Conservation (phyloP, 2,888 invertebrate species). For the Meiosimyza platycephala region DNA sequence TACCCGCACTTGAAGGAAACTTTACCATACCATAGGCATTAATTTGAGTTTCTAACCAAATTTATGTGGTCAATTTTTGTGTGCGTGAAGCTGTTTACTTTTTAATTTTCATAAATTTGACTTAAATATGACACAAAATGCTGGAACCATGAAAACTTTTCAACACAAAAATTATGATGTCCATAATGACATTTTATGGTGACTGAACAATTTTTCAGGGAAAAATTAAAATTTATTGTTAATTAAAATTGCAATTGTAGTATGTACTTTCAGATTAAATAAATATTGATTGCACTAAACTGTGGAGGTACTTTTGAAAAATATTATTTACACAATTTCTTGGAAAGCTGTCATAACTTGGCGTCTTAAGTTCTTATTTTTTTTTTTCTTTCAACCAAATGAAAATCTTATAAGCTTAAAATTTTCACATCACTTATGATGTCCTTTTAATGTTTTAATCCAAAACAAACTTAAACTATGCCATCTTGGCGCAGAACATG, state of each 20-base stretch:
- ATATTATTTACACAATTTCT: too few relatives aligned
- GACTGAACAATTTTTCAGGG: conserved; percentile 46
- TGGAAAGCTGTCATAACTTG: background rate
- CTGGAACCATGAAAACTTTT: conserved; percentile 21
- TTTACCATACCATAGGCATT: conserved; percentile 22
- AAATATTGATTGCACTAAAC: too few relatives aligned
- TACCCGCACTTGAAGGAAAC: background rate
- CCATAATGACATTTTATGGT: conserved; percentile 49
- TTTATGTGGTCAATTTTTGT: conserved; percentile 61
- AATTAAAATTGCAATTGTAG: conserved; percentile 36
- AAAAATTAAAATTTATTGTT: conserved; percentile 47
- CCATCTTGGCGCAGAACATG: background rate
- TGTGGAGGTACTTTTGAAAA: too few relatives aligned
- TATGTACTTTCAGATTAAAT: too few relatives aligned
- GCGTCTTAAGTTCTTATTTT: too few relatives aligned
- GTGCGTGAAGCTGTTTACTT: conserved; percentile 53
- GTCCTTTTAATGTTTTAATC: conserved; percentile 32
- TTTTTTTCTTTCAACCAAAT: background rate
- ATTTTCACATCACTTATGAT: conserved; percentile 14
- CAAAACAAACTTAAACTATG: conserved; percentile 5
- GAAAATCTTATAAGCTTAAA: conserved; percentile 20
- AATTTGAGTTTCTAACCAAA: conserved; percentile 47
- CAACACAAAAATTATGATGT: conserved; percentile 41
- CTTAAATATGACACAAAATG: conserved; percentile 52
- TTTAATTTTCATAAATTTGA: conserved; percentile 66